phyloP scores from a whole-genome alignment of 2,797 vertebrate species.

The Columba guinea region DNA sequence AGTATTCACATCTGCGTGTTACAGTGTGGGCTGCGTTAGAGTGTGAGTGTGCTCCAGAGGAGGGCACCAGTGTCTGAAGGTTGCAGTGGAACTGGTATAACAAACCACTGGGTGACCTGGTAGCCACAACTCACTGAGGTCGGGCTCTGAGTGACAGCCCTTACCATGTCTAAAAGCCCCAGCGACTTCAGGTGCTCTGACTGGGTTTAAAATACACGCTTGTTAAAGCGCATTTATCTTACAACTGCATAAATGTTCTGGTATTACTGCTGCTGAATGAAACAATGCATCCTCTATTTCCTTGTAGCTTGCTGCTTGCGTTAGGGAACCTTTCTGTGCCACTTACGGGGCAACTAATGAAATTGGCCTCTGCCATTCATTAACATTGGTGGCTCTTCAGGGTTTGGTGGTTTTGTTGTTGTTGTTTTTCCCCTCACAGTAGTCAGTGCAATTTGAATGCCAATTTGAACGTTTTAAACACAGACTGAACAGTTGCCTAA shows the following conservation, averaged over 20 bases:
- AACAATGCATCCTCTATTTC: not conserved
- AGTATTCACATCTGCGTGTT: not conserved
- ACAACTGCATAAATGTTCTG: not conserved
- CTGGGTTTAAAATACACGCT: fast-evolving
- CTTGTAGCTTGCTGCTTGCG: not conserved
- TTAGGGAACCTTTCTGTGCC: not conserved
- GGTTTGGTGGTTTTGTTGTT: not conserved
- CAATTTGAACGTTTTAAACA: not conserved
- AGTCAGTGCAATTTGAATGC: not conserved
- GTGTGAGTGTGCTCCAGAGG: not conserved
- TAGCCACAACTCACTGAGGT: fast-evolving
- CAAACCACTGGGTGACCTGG: not conserved
- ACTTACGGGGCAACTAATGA: not conserved
- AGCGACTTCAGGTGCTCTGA: not conserved
- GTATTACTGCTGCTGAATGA: not conserved
- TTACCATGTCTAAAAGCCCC: not conserved
- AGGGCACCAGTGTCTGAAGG: not conserved
- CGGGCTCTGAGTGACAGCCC: not conserved
- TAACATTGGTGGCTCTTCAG: not conserved
- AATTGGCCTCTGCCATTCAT: not conserved
- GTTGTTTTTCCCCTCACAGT: not conserved
- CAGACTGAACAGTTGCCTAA: not conserved
- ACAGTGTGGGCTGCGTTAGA: not conserved
- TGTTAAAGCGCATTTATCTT: not conserved
- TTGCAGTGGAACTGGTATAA: not conserved